Conservation (phyloP, 2,113 vertebrate genomes). For the Acrocephalus arundinaceus region DNA sequence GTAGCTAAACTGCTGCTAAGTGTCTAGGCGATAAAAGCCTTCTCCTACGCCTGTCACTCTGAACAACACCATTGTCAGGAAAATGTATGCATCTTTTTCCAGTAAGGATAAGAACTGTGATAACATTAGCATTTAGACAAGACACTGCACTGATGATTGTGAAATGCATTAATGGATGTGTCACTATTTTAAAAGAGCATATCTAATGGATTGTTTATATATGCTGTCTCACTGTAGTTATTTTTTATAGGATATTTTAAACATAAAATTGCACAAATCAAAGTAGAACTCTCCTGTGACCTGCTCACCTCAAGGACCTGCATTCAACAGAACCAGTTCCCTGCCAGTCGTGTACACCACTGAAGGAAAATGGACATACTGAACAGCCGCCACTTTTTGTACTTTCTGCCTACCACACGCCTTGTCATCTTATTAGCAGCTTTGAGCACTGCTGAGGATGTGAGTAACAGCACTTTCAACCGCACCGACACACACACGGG, state of each 20-base stretch:
- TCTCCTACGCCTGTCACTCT: slow-evolving; percentile 19
- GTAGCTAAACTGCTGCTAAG: slow-evolving; percentile 25
- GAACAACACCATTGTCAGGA: slow-evolving; percentile 3
- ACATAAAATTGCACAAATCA: slow-evolving; percentile 27
- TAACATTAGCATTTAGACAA: slow-evolving; percentile 48
- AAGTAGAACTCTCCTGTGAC: slow-evolving; percentile 42
- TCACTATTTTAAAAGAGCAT: slow-evolving; percentile 46
- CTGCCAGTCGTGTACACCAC: neutral
- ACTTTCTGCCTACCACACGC: slow-evolving; percentile 68
- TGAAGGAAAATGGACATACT: slow-evolving; percentile 65
- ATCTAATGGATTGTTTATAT: slow-evolving; percentile 35
- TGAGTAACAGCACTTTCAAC: slow-evolving; percentile 74
- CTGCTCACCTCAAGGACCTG: neutral
- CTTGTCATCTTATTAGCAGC: slow-evolving; percentile 72
- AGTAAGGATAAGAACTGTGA: slow-evolving; percentile 28
- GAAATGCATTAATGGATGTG: slow-evolving; percentile 25
- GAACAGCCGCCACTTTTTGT: slow-evolving; percentile 51
- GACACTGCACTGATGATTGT: neutral
- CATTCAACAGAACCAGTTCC: slow-evolving; percentile 8
- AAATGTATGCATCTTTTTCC: slow-evolving; percentile 51
- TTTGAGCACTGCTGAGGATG: slow-evolving; percentile 57
- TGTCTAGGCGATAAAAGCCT: slow-evolving; percentile 50
- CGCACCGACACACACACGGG: slow-evolving; percentile 62
- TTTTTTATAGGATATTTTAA: slow-evolving; percentile 62
- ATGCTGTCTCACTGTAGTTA: neutral